Percentiles rank a stretch among this genome's conserved stretches.
Evolutionary conservation across 1,140 invertebrate genomes (phyloP).

Genomic region (Neodiprion lecontei): DNA sequence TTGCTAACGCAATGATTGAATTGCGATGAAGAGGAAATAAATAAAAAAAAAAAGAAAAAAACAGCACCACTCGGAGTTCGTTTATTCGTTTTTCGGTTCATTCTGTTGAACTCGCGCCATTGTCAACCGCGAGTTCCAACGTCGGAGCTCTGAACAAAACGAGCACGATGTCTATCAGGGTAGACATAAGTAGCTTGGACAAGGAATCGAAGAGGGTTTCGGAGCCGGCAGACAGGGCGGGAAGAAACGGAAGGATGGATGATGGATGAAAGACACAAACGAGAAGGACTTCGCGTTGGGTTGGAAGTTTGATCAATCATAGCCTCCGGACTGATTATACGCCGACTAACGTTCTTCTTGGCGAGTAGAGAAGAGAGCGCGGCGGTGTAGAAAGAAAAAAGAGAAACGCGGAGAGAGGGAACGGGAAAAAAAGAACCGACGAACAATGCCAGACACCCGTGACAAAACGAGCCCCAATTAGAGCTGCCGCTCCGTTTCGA

Average conservation of each 20-base stretch:
- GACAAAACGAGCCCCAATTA: background rate
- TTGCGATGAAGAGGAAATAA: too few species aligned
- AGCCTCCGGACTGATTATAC: conserved; percentile 2
- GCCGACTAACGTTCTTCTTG: background rate
- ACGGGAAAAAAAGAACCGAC: background rate
- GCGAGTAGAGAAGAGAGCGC: background rate
- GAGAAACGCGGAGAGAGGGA: background rate
- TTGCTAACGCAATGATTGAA: too few species aligned
- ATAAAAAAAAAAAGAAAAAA: too few species aligned
- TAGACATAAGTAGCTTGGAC: background rate
- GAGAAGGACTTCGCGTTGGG: background rate
- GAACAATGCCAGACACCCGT: background rate
- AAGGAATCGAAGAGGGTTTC: background rate
- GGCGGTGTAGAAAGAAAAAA: background rate
- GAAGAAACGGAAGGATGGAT: background rate
- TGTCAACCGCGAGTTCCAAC: too few species aligned
- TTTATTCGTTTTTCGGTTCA: too few species aligned
- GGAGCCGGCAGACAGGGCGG: background rate
- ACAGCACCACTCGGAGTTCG: too few species aligned
- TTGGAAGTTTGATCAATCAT: background rate
- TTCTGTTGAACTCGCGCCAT: too few species aligned
- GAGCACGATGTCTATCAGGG: background rate
- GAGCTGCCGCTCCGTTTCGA: too few species aligned
- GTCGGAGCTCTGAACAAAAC: background rate
- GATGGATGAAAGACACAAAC: conserved; percentile 7